Conservation (phyloP, 1,140 invertebrate genomes). For the Pinna nobilis region DNA sequence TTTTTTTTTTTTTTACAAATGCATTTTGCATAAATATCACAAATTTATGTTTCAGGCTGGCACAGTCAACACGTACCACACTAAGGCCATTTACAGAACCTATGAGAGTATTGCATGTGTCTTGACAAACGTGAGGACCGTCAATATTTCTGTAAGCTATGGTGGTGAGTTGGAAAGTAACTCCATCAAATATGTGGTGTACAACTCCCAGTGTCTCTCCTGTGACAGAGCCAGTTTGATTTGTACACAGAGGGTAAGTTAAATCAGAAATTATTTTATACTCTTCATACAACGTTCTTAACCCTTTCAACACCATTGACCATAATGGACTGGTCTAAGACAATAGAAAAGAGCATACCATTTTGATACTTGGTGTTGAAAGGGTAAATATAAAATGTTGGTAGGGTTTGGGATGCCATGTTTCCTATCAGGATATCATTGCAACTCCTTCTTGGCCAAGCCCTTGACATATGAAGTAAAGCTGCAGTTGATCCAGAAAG, state of each 20-base stretch:
- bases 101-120: conserved; percentile 13
- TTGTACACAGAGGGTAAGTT: conserved; percentile 44
- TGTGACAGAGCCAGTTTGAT: conserved; percentile 9
- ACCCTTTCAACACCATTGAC: too few relatives aligned
- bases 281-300: neutral
- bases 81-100: neutral
- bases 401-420: neutral
- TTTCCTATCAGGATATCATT: too few relatives aligned
- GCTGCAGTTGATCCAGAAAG: too few relatives aligned
- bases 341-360: too few relatives aligned
- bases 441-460: too few relatives aligned
- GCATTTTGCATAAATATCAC: neutral
- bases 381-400: neutral
- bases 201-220: conserved; percentile 19
- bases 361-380: too few relatives aligned
- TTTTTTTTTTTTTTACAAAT: too few relatives aligned
- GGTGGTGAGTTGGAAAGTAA: conserved; percentile 18
- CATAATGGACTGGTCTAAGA: too few relatives aligned
- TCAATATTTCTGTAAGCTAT: conserved; percentile 18
- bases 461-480: too few relatives aligned
- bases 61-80: too few relatives aligned
- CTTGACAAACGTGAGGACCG: neutral
- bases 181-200: neutral
- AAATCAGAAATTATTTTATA: neutral
- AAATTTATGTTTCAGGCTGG: neutral